Conservation (phyloP, 2,888 invertebrate species). For the Melanargia galathea region DNA sequence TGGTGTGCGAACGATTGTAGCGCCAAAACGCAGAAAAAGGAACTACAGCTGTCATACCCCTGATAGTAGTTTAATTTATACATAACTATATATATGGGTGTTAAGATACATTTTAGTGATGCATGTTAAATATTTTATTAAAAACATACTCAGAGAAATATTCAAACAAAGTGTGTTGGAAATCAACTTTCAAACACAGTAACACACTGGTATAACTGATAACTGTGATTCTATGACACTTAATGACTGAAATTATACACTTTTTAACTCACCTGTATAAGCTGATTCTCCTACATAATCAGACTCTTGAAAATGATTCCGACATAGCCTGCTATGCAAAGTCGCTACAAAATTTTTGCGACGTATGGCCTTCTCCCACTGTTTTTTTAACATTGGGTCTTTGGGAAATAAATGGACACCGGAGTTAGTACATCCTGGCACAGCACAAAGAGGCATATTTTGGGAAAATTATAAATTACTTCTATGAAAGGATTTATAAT, state of each 20-base stretch:
- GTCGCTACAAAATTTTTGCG: background rate
- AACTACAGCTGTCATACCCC: no score
- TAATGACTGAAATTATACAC: background rate
- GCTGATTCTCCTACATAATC: no score
- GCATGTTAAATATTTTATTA: background rate
- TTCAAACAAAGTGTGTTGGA: background rate
- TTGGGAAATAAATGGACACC: no score
- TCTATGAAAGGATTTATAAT: background rate
- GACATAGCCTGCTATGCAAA: no score
- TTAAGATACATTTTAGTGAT: no score
- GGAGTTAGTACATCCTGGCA: background rate
- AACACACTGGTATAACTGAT: background rate
- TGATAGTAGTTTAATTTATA: no score
- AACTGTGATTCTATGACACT: background rate
- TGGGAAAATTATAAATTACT: background rate
- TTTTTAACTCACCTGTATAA: no score
- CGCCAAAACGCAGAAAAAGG: no score
- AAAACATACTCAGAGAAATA: background rate
- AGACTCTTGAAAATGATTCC: no score
- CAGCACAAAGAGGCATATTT: constrained; percentile 1
- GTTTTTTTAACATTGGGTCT: background rate
- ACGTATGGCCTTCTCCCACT: background rate
- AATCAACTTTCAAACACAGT: background rate
- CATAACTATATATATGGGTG: no score
- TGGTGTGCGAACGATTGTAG: no score